Percentiles rank a stretch among this genome's conserved stretches.
Evolutionary conservation across 2,113 vertebrate genomes (phyloP).

Genomic region (Tauraco erythrolophus): DNA sequence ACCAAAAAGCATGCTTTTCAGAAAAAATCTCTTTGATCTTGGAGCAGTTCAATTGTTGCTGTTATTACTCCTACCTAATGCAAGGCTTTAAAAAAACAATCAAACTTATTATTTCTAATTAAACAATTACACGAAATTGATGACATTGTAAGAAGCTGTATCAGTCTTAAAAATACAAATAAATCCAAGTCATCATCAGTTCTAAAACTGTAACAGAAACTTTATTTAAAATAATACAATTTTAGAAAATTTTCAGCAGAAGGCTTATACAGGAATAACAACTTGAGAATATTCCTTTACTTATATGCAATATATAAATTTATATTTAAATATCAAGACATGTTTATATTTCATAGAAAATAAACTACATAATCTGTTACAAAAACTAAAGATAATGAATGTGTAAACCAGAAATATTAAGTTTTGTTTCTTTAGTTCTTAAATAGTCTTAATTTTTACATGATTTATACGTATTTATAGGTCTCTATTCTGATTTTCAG

Average conservation of each 20-base stretch:
- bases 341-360: not conserved
- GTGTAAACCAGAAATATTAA: not conserved
- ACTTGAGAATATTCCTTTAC: not conserved
- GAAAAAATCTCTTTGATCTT: not conserved
- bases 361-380: not conserved
- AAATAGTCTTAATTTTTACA: not conserved
- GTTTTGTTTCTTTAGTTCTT: not conserved
- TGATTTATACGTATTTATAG: not conserved
- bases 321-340: not conserved
- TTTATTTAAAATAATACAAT: not conserved
- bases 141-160: not conserved
- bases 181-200: not conserved
- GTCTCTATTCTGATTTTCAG: not conserved
- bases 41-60: not conserved
- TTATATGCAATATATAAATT: not conserved
- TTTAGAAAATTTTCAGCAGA: not conserved
- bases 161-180: not conserved
- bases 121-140: not conserved
- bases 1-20: not conserved
- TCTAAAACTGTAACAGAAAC: not conserved
- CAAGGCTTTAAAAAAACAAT: not conserved
- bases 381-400: not conserved
- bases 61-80: not conserved
- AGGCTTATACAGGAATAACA: not conserved
- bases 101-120: not conserved